Conservation (phyloP, 2,888 invertebrate genomes). For the Macaria notata region DNA sequence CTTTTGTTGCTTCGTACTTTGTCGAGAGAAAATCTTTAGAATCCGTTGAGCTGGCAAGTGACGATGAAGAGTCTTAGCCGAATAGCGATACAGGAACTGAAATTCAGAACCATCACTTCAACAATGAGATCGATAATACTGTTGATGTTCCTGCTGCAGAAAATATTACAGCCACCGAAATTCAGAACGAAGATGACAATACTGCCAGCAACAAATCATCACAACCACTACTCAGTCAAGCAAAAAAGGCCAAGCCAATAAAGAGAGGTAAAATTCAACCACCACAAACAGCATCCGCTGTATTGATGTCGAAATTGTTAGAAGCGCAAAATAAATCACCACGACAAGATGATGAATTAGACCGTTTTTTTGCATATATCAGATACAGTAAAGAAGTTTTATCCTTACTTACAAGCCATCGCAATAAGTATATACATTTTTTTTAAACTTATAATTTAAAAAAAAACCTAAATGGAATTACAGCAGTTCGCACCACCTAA, state of each 20-base stretch:
- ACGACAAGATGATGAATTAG: conserved; percentile 25
- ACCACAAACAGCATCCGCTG: conserved; percentile 15
- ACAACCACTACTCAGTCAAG: conserved; percentile 12
- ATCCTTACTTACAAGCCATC: conserved; percentile 26
- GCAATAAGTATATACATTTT: conserved; percentile 29
- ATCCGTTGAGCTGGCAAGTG: conserved; percentile 30
- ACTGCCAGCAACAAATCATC: conserved; percentile 4
- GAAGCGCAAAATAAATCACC: conserved; percentile 14
- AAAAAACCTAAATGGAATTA: conserved; percentile 28
- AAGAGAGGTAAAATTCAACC: conserved; percentile 12
- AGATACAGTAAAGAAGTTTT: conserved; percentile 32
- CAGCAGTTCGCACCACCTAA: conserved; percentile 21
- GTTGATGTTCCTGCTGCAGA: conserved; percentile 14
- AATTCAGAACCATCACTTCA: conserved; percentile 15
- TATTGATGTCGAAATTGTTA: conserved; percentile 21
- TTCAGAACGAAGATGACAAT: conserved; percentile 16
- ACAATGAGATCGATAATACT: conserved; percentile 19
- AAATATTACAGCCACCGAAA: conserved; percentile 8
- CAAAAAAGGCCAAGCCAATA: conserved; percentile 16
- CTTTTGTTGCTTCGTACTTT: conserved; percentile 20
- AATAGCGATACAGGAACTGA: conserved; percentile 20
- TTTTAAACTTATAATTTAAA: too few relatives aligned
- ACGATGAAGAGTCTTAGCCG: conserved; percentile 31
- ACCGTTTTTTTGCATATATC: conserved; percentile 34
- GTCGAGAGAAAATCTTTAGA: conserved; percentile 30